Base-by-base conservation (phyloP, 2,113 vertebrate species). In the Planiliza haematocheilus region DNA sequence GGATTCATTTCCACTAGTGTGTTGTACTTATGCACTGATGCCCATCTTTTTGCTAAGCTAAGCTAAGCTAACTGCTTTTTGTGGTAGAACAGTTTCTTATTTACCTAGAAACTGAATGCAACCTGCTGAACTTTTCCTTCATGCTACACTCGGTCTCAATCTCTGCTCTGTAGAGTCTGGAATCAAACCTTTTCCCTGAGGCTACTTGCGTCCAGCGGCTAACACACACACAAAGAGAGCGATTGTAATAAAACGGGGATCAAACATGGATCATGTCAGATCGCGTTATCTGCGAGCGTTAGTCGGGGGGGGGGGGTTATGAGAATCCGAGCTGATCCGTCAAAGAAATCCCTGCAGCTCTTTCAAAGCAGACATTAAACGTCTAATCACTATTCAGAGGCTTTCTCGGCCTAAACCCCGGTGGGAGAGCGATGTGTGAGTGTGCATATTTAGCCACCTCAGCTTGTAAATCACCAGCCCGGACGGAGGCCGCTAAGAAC, bases 171-270 rank as follows among this genome's bases (percentile, higher is more conserved):
- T n/a, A n/a, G n/a, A 30, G 24, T 2, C 24, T 30, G 24, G n/a
- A n/a, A n/a, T n/a, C 24, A 5, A 30, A 30, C 2, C 24, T 30
- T 30, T 30, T 30, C 24, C 24, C 24, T 30, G 24, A 30, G 24
- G 24, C 24, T 30, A 30, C 24, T 2, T 30, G 24, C 5, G 24
- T 30, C 24, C 24, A 30, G 3, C 24, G 2, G 24, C 3, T 30
- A 30, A 30, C 24, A 30, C 24, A 30, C 24, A 30, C 24, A 30
- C 24, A n/a, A n/a, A n/a, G n/a, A n/a, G n/a, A n/a, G 46, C 13
- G 3, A 4, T 1, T 43, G 77, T 55, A 85, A 89, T 89, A 86
- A 88, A 90, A 79, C 53, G 0, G 20, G 70, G 81, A 84, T 89
- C 60, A 81, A 30, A 76, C 62, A 9, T 6, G 7, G 67, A 81